These are phyloP conservation scores for Sussaba pulchella DNA, from an alignment of 2,888 invertebrate species.

Conservation along the genomic window DNA sequence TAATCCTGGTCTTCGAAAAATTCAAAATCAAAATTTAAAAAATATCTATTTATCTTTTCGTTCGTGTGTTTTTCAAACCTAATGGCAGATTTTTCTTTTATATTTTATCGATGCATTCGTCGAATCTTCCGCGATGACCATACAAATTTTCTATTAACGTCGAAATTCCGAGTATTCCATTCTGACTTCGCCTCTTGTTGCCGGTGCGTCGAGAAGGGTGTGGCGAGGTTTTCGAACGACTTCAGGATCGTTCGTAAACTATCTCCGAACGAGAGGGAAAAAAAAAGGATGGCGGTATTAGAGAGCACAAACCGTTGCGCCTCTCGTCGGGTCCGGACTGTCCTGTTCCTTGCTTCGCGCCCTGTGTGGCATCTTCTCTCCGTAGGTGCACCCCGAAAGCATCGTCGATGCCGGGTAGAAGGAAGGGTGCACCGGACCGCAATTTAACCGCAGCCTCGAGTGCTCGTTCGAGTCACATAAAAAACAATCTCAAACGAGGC, in stretches of 20 bases:
- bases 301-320: constrained; percentile 38
- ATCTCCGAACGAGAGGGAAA: constrained; percentile 31
- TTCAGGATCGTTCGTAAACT: constrained; percentile 34
- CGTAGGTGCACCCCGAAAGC: constrained; percentile 27
- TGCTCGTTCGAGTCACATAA: neutral
- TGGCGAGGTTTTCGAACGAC: constrained; percentile 24
- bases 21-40: too few relatives aligned
- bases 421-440: constrained; percentile 21
- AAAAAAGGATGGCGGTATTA: constrained; percentile 24
- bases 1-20: neutral
- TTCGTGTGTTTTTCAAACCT: neutral
- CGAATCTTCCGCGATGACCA: constrained; percentile 24
- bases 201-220: constrained; percentile 31
- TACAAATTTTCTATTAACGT: constrained; percentile 34
- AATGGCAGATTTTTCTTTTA: neutral
- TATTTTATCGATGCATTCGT: neutral
- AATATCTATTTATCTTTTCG: neutral
- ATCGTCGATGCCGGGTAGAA: neutral
- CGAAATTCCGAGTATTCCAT: constrained; percentile 23
- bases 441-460: constrained; percentile 1
- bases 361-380: constrained; percentile 43
- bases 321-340: too few relatives aligned
- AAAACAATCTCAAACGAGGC: constrained; percentile 42
- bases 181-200: neutral
- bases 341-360: constrained; percentile 10